Evolutionary conservation across 2,113 vertebrate genomes (phyloP).

Genomic region (Myotis davidii): DNA sequence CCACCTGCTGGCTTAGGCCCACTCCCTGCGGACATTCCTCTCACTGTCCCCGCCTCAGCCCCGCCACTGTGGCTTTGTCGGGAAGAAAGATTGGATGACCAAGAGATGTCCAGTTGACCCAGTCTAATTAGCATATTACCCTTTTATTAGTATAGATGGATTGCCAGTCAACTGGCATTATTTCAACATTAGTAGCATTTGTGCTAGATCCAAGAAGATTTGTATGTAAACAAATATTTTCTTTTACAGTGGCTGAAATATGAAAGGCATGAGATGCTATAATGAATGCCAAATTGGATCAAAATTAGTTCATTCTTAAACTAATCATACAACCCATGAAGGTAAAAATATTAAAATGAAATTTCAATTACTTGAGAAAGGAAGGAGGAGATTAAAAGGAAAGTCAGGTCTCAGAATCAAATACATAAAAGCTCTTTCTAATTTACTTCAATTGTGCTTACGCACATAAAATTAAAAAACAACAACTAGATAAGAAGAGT

Average conservation of each 20-base stretch:
- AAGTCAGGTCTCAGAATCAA: conserved; percentile 17
- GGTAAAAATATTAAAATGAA: conserved; percentile 13
- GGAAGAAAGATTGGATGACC: too few relatives aligned
- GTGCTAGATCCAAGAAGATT: not conserved
- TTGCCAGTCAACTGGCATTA: not conserved
- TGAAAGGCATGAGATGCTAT: not conserved
- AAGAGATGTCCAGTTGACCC: too few relatives aligned
- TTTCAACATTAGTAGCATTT: not conserved
- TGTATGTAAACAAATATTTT: not conserved
- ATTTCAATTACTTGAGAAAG: not conserved
- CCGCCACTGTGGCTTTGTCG: too few relatives aligned
- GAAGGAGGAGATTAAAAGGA: not conserved
- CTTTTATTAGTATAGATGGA: too few relatives aligned
- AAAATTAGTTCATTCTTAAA: not conserved
- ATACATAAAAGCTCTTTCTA: not conserved
- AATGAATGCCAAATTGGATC: not conserved
- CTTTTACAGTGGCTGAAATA: not conserved
- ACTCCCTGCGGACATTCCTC: too few relatives aligned
- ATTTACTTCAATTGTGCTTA: not conserved
- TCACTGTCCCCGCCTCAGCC: too few relatives aligned
- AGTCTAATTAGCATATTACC: too few relatives aligned
- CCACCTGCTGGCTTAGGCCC: too few relatives aligned
- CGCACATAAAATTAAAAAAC: not conserved
- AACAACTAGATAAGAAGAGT: not conserved
- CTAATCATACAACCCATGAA: not conserved